Percentiles rank a stretch among this genome's conserved stretches.
Conservation (phyloP, 37 sponge, comb jelly and placozoan genomes). For the Cliona cf. orientalis region DNA sequence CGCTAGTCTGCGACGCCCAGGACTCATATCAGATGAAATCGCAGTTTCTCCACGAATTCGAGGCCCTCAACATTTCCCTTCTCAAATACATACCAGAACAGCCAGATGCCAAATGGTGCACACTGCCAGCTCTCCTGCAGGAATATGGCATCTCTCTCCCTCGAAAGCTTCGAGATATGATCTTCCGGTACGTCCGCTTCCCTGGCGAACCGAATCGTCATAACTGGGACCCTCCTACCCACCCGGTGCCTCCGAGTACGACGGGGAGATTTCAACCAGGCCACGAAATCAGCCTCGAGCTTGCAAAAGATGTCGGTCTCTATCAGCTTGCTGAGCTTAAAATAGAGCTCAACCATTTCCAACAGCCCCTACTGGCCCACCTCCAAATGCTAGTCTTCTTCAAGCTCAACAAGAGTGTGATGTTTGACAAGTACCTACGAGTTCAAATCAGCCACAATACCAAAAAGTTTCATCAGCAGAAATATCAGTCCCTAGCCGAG, state of each 20-base stretch:
- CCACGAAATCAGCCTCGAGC: conserved; percentile 15
- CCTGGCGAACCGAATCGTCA: conserved; percentile 22
- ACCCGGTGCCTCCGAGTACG: conserved; percentile 6
- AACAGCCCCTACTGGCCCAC: conserved; percentile 22
- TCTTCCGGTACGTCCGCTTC: conserved; percentile 24
- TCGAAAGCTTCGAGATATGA: conserved; percentile 8
- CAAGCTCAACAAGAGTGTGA: conserved; percentile 59
- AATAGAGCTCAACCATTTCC: conserved; percentile 19
- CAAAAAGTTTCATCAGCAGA: background rate
- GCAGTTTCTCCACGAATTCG: conserved; percentile 20
- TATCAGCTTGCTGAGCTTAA: conserved; percentile 8
- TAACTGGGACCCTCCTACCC: background rate
- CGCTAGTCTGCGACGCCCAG: conserved; percentile 11
- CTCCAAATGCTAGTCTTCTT: conserved; percentile 67
- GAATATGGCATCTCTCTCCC: conserved; percentile 59
- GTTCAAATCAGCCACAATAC: conserved; percentile 24
- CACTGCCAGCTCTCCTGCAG: conserved; percentile 34
- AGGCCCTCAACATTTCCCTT: conserved; percentile 45
- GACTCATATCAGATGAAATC: conserved; percentile 13
- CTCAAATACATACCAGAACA: conserved; percentile 45
- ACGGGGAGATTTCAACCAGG: conserved; percentile 41
- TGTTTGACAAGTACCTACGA: conserved; percentile 70
- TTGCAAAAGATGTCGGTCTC: conserved; percentile 22
- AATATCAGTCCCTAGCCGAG: background rate
- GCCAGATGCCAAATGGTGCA: conserved; percentile 56